A percentile compares a stretch with the other conserved stretches of the same genome.
Evolutionary conservation across 2,797 vertebrate species (phyloP).

Genomic region (Octomys mimax): DNA sequence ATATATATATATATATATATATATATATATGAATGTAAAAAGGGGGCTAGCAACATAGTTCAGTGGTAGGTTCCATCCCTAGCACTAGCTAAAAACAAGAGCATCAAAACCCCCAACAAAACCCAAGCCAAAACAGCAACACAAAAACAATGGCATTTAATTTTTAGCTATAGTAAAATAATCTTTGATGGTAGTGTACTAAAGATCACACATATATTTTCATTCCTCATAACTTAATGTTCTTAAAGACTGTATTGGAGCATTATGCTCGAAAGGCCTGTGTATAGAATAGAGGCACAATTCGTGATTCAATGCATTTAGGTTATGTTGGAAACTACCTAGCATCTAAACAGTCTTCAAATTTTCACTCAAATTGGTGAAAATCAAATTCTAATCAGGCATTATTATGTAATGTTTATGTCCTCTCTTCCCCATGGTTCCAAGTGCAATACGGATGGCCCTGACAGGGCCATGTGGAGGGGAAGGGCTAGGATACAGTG

Average conservation of each 20-base stretch:
- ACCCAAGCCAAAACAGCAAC: too few species aligned
- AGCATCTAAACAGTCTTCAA: background rate
- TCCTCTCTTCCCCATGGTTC: background rate
- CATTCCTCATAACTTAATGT: background rate
- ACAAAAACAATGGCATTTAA: background rate
- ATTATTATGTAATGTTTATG: background rate
- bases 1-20: background rate
- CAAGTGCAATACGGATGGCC: background rate
- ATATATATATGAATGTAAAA: background rate
- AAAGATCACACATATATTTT: background rate
- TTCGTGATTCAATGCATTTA: background rate
- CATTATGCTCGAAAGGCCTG: background rate
- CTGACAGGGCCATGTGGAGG: background rate
- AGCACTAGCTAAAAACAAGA: background rate
- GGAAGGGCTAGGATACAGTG: background rate
- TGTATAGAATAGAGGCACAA: background rate
- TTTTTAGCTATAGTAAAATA: conserved; percentile 1
- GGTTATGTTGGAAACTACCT: background rate
- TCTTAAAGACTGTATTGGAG: conserved; percentile 13
- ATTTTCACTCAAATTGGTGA: conserved; percentile 12
- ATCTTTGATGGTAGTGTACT: background rate
- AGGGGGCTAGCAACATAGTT: background rate
- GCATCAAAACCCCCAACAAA: background rate
- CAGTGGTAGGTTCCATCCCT: background rate
- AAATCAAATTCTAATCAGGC: background rate